A percentile compares a stretch with the other conserved stretches of the same genome.
phyloP scores from a whole-genome alignment of 2,797 vertebrate species.

The Typhlichthys eigenmanni region DNA sequence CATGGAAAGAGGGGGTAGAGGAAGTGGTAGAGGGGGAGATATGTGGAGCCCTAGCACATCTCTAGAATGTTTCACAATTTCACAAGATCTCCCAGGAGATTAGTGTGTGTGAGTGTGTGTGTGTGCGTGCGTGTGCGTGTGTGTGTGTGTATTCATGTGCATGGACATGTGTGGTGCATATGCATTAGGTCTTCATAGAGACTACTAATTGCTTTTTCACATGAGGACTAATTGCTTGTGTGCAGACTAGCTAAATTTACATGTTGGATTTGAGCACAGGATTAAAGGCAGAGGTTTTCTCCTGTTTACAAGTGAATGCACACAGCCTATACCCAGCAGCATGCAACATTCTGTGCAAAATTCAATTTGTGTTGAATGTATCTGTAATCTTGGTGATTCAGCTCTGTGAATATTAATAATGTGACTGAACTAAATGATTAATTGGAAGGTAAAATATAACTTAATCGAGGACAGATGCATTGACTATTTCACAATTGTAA shows the following conservation, averaged over 20 bases:
- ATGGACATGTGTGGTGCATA: conserved; percentile 6
- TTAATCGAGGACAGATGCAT: too few species aligned
- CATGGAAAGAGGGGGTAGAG: conserved; percentile 9
- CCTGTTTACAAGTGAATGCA: conserved; percentile 18
- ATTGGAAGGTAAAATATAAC: too few species aligned
- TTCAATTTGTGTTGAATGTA: too few species aligned
- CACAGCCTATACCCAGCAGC: not conserved
- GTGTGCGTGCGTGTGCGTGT: conserved; percentile 25
- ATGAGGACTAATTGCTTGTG: conserved; percentile 1
- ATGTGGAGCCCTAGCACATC: conserved; percentile 55
- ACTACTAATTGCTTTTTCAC: conserved; percentile 48
- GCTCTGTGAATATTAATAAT: too few species aligned
- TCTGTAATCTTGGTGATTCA: too few species aligned
- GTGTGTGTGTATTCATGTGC: conserved; percentile 25
- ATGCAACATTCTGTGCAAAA: too few species aligned
- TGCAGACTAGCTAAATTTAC: conserved; percentile 23
- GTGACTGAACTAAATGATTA: too few species aligned
- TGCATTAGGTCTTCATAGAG: conserved; percentile 26
- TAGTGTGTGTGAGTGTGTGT: conserved; percentile 42
- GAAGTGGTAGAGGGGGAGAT: not conserved
- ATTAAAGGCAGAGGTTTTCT: conserved; percentile 22
- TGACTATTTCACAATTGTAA: too few species aligned
- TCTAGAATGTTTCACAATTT: conserved; percentile 41
- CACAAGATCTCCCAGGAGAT: conserved; percentile 57
- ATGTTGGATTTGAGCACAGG: conserved; percentile 16